These are phyloP conservation scores for Sandelia bainsii DNA, from an alignment of 2,797 vertebrate species.

Conservation along the genomic window DNA sequence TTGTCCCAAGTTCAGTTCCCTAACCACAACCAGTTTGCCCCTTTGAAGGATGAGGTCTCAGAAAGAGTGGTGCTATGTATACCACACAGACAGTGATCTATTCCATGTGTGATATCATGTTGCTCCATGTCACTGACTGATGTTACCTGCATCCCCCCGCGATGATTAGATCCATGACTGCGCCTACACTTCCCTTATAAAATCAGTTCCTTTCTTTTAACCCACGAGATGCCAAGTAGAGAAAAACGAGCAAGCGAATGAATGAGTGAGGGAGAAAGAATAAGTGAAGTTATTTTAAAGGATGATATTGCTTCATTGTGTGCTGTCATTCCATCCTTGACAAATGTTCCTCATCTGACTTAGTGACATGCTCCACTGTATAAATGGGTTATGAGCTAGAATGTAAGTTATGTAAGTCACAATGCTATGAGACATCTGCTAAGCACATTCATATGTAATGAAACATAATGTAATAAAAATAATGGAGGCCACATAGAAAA, in stretches of 20 bases:
- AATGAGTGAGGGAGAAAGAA: conserved; percentile 43
- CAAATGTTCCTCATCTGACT: conserved; percentile 77
- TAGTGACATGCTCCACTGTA: conserved; percentile 71
- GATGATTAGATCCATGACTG: conserved; percentile 85
- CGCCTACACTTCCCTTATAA: conserved; percentile 80
- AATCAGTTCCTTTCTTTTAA: conserved; percentile 79
- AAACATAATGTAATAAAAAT: conserved; percentile 78
- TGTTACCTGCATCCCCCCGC: conserved; percentile 77
- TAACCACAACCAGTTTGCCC: conserved; percentile 86
- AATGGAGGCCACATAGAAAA: conserved; percentile 62
- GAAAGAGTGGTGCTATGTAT: conserved; percentile 78
- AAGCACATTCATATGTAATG: conserved; percentile 74
- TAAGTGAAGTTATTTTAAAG: conserved; percentile 72
- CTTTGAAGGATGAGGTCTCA: conserved; percentile 84
- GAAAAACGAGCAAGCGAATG: conserved; percentile 20
- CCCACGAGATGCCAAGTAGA: conserved; percentile 50
- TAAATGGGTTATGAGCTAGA: conserved; percentile 71
- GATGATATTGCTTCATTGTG: conserved; percentile 71
- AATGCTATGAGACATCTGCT: conserved; percentile 72
- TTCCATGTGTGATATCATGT: conserved; percentile 83
- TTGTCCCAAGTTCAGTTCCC: conserved; percentile 86
- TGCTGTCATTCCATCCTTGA: conserved; percentile 73
- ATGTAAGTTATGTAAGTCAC: conserved; percentile 76
- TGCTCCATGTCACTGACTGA: conserved; percentile 86
- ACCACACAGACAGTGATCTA: conserved; percentile 82